Base-by-base conservation (phyloP, 2,797 vertebrate species). In the Hyperoplus immaculatus region DNA sequence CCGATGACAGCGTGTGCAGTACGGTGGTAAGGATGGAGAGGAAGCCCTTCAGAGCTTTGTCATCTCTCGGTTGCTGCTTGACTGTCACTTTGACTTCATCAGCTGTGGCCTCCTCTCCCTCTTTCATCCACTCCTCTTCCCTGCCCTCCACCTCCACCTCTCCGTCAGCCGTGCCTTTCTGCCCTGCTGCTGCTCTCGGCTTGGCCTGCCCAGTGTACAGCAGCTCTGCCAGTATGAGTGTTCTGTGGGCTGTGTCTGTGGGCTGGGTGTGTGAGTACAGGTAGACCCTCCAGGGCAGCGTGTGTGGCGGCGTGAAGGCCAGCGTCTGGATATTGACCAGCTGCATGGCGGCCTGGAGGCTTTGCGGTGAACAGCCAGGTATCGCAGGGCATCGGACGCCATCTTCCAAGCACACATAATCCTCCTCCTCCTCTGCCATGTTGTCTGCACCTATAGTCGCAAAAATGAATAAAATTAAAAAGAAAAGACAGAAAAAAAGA, bases 261-360 rank as follows among this genome's bases (percentile, higher is more conserved):
- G 16, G 86, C 29, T 63, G 72, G 8, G 93, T 86, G 73, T 95
- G 96, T 29, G 97, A 96, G 78, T 96, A 96, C 72, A 99, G 91
- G 87, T 97, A 99, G 55, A 97, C 96, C 78, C 97, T 98, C 98
- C 98, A 99, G 0, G 97, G 97, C 55, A 90, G 89, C 0, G 92
- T 78, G 11, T 95, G 92, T 1, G 92, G 84, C 3, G 91, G 96
- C 16, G 96, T 99, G 93, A 97, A 96, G 4, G 98, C 98, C 56
- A 99, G 91, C 0, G 96, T 95, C 88, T 98, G 97, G 92, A 99
- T 96, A 84, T 98, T 96, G 81, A 98, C 94, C 6, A 97, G 94
- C 13, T 95, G 96, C 73, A 99, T 94, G 6, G 97, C 96, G 8
- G 94, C 93, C 90, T 98, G 97, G 38, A 99, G 85, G 53, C 93